Conservation (phyloP, 2,888 invertebrate genomes). For the Agonopterix subpropinquella region DNA sequence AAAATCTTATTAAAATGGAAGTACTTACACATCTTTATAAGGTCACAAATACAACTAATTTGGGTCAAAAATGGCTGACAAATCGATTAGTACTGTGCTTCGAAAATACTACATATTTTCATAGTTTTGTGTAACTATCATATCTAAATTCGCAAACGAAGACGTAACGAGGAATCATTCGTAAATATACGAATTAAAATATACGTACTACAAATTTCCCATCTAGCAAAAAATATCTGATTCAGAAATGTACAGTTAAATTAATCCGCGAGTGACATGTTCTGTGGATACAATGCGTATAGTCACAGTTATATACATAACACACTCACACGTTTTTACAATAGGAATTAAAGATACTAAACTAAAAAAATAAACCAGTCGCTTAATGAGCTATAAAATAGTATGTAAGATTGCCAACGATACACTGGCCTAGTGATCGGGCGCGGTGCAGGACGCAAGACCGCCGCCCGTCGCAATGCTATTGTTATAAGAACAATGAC, state of each 20-base stretch:
- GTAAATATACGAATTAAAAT: slow-evolving; percentile 36
- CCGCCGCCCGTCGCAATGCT: slow-evolving; percentile 26
- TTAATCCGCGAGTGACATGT: slow-evolving; percentile 37
- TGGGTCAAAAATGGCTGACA: slow-evolving; percentile 70
- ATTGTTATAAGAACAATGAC: slow-evolving; percentile 45
- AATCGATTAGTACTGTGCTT: slow-evolving; percentile 55
- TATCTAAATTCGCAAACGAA: slow-evolving; percentile 61
- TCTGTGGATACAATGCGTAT: slow-evolving; percentile 48
- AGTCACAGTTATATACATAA: slow-evolving; percentile 62
- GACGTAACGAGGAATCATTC: slow-evolving; percentile 46
- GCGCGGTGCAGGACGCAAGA: slow-evolving; percentile 22
- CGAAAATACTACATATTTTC: slow-evolving; percentile 48
- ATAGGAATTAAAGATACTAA: slow-evolving; percentile 65
- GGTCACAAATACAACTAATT: slow-evolving; percentile 57
- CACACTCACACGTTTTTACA: slow-evolving; percentile 72
- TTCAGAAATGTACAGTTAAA: slow-evolving; percentile 40
- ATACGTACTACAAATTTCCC: slow-evolving; percentile 13
- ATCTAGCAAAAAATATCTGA: slow-evolving; percentile 1
- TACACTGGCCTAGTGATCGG: slow-evolving; percentile 66
- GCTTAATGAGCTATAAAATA: slow-evolving; percentile 70
- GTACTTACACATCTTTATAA: slow-evolving; percentile 64
- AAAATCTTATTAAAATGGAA: slow-evolving; percentile 72
- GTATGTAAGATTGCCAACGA: slow-evolving; percentile 64
- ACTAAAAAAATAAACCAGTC: slow-evolving; percentile 70
- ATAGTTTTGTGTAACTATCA: slow-evolving; percentile 49